Evolutionary conservation across 2,113 vertebrate genomes (phyloP), one percentile per base, ranked within the genome.

Genomic region (Oncorhynchus tshawytscha): DNA sequence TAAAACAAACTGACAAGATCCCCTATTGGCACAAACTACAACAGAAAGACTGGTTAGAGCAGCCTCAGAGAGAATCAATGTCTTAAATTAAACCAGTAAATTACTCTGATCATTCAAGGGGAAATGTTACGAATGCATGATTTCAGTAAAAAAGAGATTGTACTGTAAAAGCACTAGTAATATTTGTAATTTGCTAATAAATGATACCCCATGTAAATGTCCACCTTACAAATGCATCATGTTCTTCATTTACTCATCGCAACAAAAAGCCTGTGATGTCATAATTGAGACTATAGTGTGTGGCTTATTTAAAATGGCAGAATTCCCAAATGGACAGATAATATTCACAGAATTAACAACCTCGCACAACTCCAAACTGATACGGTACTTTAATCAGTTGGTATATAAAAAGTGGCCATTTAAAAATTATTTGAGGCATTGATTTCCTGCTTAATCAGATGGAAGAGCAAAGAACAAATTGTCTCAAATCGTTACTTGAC

Each of bases 381-480:
- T 67, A 29, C 4, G 16, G 39, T 11, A 67, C 25, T 39, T 68
- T 18, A 9, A 68, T 29, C 13, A 68, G 31, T 34, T 3, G 18
- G 31, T 68, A 68, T 39, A 68, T 62, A 73, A 39, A 73, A 39
- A 39, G 27, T 5, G n/a, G 20, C 5, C 3, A 39, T 34, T 39
- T 34, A n/a, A 4, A 62, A 62, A 72, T 62, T 6, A 74, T 62
- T 60, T 69, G 3, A 77, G 60, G 27, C 27, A 69, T 25, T 39
- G 29, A 12, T 29, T 15, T 65, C 31, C 22, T 74, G 54, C 34
- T 67, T 11, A 20, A 20, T 68, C 16, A 39, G 31, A 68, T 68
- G 29, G 29, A 20, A 62, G 29, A 34, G 57, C 51, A 15, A 62
- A 59, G 12, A 48, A 25, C 45, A 57, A 57, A 65, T 27, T 49